Base-by-base conservation (phyloP, 2,113 vertebrate species). In the Euleptes europaea region DNA sequence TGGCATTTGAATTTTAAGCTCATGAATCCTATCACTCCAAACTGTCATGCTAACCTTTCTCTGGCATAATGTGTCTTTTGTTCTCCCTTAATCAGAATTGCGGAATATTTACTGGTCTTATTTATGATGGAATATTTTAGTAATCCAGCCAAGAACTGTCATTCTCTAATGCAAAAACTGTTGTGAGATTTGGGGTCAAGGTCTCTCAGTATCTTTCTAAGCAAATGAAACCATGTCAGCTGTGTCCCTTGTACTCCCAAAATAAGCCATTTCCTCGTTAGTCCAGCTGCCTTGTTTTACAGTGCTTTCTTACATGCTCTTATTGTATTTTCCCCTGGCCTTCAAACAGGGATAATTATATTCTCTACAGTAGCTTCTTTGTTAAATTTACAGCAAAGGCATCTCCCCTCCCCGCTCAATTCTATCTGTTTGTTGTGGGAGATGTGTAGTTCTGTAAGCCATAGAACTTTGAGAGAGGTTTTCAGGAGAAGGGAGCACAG, bases 1-100 rank as follows among this genome's bases (percentile, higher is more conserved):
- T 78, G 81, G 69, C 40, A 63, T 38, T 80, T 40, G 83, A 78
- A 82, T 5, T 82, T 82, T 13, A 47, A 75, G 71, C 44, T 26
- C 7, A 10, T 47, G 26, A 19, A 33, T 21, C 69, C 26, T 40
- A 5, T 57, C 19, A 5, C 21, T 57, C 21, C 7, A 4, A 28
- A 42, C 42, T 82, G 31, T 31, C 15, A 54, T 10, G 12, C 35
- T 71, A 42, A 3, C 40, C 33, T 60, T 11, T 81, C 77, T 31
- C 49, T 57, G 21, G 2, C 9, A 28, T 1, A 33, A 6, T 57
- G 8, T 57, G 54, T 23, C n/a, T 15, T 70, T 70, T 42, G 1
- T 51, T 19, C 65, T 15, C 78, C 11, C 28, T 65, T n/a, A 77
- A 4, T 28, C 21, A 17, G 14, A 83, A 35, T 66, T 51, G 44